Evolutionary conservation across 2,888 invertebrate genomes (phyloP), one percentile per base, ranked within the genome.

Genomic region (Rhamnusium bicolor): DNA sequence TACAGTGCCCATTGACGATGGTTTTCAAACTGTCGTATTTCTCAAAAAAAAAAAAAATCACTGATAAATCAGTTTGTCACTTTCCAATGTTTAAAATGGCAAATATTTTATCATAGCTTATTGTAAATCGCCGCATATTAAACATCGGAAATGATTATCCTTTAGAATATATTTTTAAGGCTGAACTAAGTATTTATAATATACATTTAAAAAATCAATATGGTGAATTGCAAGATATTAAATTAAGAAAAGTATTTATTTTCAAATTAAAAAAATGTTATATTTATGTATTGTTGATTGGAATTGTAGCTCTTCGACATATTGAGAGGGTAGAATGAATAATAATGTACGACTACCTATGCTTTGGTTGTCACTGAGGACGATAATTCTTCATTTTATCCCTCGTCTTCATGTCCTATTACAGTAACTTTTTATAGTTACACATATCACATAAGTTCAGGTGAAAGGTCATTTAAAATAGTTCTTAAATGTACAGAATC

Each of bases 401-500:
- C 4, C 40, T 40, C n/a, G n/a, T 10, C n/a, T 14, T n/a, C 32
- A 10, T 19, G 40, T 46, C 65, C 47, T 56, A 14, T 27, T 12
- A 62, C 18, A 32, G 69, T 71, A 74, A 76, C 72, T 62, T 66
- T 63, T 58, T 60, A 72, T 71, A 72, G 79, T 77, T 79, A 80
- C 80, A 80, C 82, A 82, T 82, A 82, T 82, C 82, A 82, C 73
- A 74, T 81, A 78, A 78, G 75, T 81, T 79, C 80, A 81, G 80
- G 80, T 78, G 77, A 79, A 79, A 75, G 80, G 77, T 75, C 21
- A 72, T 73, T 73, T 74, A 75, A 73, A 73, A 69, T 71, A 75
- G 71, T 70, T 51, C 66, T 71, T 75, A 67, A 21, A 71, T 58
- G 49, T 71, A 69, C 51, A 65, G 70, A 32, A 21, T 73, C 60